These are phyloP conservation scores for Drosophila bipectinata DNA, from an alignment of 1,140 invertebrate species.

Conservation along the genomic window DNA sequence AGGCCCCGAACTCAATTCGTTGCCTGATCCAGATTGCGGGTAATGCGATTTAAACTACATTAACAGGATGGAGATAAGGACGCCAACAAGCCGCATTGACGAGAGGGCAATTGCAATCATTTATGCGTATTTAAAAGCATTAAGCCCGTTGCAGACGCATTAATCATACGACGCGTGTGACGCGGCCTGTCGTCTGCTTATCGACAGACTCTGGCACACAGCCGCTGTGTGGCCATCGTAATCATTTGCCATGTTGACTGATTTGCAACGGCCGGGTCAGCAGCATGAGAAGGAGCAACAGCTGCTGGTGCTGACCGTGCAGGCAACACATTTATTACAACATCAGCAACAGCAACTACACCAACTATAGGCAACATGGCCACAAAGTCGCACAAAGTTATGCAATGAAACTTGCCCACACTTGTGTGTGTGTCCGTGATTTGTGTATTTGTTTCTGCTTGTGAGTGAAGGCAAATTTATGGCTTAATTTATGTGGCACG, in stretches of 20 bases:
- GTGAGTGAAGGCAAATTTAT: slow-evolving; percentile 44
- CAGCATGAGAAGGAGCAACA: slow-evolving; percentile 6
- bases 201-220: slow-evolving; percentile 23
- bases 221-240: slow-evolving; percentile 14
- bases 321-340: slow-evolving; percentile 12
- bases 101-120: slow-evolving; percentile 43
- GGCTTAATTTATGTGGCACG: slow-evolving; percentile 47
- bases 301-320: slow-evolving; percentile 29
- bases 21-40: slow-evolving; percentile 9
- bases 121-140: slow-evolving; percentile 61
- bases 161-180: slow-evolving; percentile 63
- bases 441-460: slow-evolving; percentile 34
- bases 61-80: slow-evolving; percentile 32
- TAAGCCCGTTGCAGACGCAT: slow-evolving; percentile 57
- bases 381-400: slow-evolving; percentile 55
- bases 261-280: slow-evolving; percentile 35
- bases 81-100: slow-evolving; percentile 4
- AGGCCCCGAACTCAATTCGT: not conserved
- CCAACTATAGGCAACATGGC: slow-evolving; percentile 13
- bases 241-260: slow-evolving; percentile 54
- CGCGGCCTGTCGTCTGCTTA: slow-evolving; percentile 38
- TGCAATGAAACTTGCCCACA: slow-evolving; percentile 39
- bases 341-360: not conserved
- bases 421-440: slow-evolving; percentile 19
- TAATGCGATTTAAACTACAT: slow-evolving; percentile 42